Evolutionary conservation across 2,797 vertebrate species (phyloP).

Genomic region (Leptoclinus maculatus): DNA sequence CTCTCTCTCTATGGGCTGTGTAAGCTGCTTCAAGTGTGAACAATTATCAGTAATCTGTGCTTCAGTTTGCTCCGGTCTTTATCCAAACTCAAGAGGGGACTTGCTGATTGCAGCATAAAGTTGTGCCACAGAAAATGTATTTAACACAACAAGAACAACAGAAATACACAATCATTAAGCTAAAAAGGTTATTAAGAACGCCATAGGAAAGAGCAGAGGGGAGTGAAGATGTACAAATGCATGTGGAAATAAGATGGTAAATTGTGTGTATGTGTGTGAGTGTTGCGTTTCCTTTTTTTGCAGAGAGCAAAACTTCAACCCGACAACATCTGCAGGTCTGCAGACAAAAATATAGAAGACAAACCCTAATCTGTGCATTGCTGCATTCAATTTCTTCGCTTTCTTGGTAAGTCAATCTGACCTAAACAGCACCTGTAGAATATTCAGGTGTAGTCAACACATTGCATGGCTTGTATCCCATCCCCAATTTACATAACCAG

Average conservation of each 20-base stretch:
- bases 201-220: background rate
- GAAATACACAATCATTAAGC: background rate
- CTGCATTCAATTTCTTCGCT: background rate
- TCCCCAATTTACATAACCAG: too few relatives aligned
- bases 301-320: background rate
- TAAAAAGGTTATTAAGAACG: background rate
- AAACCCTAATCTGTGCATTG: background rate
- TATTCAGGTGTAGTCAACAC: too few relatives aligned
- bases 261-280: slow-evolving; percentile 2
- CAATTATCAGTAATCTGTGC: background rate
- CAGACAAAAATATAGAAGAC: background rate
- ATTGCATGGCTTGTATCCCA: too few relatives aligned
- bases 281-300: slow-evolving; percentile 27
- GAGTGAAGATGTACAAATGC: background rate
- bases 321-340: background rate
- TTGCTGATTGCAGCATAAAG: slow-evolving; percentile 2
- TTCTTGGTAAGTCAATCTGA: too few relatives aligned
- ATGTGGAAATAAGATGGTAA: background rate
- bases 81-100: background rate
- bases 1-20: background rate
- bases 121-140: background rate
- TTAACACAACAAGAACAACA: background rate
- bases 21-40: background rate
- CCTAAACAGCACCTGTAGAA: too few relatives aligned
- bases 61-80: background rate